These are phyloP conservation scores for Philantomba maxwellii DNA, from an alignment of 2,113 vertebrate species.

Conservation along the genomic window DNA sequence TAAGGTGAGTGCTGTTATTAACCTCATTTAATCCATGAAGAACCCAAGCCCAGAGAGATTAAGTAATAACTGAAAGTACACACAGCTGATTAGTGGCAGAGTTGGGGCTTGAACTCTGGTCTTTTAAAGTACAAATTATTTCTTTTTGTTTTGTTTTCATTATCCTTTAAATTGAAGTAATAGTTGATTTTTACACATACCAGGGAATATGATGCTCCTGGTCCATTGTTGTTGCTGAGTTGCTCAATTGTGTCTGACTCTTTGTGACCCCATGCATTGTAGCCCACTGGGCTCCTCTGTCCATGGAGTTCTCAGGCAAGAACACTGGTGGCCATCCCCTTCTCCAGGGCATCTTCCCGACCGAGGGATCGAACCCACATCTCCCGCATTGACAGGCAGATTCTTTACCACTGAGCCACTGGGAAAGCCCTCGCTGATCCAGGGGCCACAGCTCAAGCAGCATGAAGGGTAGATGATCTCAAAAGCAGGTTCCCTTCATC, in stretches of 20 bases:
- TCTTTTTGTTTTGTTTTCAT: not conserved
- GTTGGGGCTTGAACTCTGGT: not conserved
- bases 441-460: not conserved
- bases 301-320: not conserved
- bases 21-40: not conserved
- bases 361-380: not conserved
- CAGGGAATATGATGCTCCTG: not conserved
- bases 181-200: not conserved
- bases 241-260: not conserved
- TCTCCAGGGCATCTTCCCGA: not conserved
- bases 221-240: not conserved
- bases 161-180: not conserved
- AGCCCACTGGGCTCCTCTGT: not conserved
- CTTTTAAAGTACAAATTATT: not conserved
- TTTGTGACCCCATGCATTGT: not conserved
- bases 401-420: not conserved
- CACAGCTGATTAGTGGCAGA: not conserved
- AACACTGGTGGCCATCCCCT: not conserved
- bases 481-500: not conserved
- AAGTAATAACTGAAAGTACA: not conserved
- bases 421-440: not conserved
- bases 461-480: not conserved
- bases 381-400: not conserved
- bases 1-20: not conserved
- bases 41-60: not conserved